Evolutionary conservation across 30 jellyfish, hydroid and myxozoan genomes (phyloP).

Genomic region (Aurelia coerulea): DNA sequence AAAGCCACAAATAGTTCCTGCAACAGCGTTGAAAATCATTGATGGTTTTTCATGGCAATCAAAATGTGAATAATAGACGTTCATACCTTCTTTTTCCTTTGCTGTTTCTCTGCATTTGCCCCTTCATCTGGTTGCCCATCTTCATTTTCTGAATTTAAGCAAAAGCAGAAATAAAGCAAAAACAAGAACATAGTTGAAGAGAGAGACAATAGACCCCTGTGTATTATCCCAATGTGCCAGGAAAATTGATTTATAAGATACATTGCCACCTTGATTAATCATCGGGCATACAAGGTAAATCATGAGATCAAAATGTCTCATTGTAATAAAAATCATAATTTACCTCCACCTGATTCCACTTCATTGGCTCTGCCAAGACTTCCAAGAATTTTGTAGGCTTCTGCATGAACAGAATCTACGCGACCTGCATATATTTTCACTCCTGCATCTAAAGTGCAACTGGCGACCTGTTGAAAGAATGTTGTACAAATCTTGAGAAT

Average conservation of each 20-base stretch:
- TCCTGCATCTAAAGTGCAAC: conserved; percentile 98
- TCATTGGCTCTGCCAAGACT: conserved; percentile 85
- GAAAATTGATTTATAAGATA: too few species aligned
- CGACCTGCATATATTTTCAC: conserved; percentile 96
- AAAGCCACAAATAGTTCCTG: too few species aligned
- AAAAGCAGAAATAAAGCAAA: too few species aligned
- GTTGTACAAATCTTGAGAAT: neutral
- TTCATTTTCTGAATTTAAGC: conserved; percentile 2
- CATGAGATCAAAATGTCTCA: too few species aligned
- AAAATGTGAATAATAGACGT: neutral
- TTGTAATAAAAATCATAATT: too few species aligned
- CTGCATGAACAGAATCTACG: conserved; percentile 96
- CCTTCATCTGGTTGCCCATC: conserved; percentile 49
- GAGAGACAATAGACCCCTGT: too few species aligned
- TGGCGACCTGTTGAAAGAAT: conserved; percentile 68
- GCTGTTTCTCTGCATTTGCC: conserved; percentile 23
- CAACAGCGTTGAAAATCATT: too few species aligned
- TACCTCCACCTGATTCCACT: conserved; percentile 14
- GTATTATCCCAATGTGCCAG: too few species aligned
- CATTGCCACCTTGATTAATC: too few species aligned
- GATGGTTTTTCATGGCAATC: too few species aligned
- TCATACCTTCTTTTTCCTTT: conserved; percentile 46
- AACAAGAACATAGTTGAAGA: too few species aligned
- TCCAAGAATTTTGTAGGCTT: conserved; percentile 91
- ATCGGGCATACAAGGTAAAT: too few species aligned